phyloP scores from a whole-genome alignment of 2,797 vertebrate genomes.

The Pseudopleuronectes americanus region DNA sequence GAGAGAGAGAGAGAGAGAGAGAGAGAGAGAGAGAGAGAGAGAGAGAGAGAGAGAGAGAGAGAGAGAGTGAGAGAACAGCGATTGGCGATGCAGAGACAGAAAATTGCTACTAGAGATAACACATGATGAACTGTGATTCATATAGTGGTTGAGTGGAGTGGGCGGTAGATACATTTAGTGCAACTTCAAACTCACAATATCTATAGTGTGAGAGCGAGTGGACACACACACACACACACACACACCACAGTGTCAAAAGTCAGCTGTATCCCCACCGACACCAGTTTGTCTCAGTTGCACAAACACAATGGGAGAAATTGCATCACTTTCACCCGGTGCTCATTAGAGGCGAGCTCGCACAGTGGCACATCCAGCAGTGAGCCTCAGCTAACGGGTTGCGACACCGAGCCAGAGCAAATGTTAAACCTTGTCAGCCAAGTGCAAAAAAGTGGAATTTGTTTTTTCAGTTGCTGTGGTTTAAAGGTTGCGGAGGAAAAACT shows the following conservation, averaged over 20 bases:
- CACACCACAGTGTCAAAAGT: slow-evolving; percentile 38
- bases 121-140: slow-evolving; percentile 65
- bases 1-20: neutral
- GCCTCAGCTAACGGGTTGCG: neutral
- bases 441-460: neutral
- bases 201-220: slow-evolving; percentile 42
- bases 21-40: slow-evolving; percentile 6
- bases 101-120: slow-evolving; percentile 54
- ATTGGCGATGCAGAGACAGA: slow-evolving; percentile 31
- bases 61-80: neutral
- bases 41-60: neutral
- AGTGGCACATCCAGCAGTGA: neutral
- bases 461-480: neutral
- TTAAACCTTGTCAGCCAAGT: neutral
- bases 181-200: slow-evolving; percentile 60
- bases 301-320: slow-evolving; percentile 37
- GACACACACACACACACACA: neutral
- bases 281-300: slow-evolving; percentile 26
- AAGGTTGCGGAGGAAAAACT: neutral
- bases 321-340: slow-evolving; percentile 27
- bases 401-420: neutral
- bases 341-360: slow-evolving; percentile 16
- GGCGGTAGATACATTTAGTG: slow-evolving; percentile 75
- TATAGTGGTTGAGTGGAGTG: slow-evolving; percentile 71
- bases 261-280: slow-evolving; percentile 14